Evolutionary conservation across 2,888 invertebrate species (phyloP), one percentile per base, ranked within the genome.

Genomic region (Apodemia hepburni): DNA sequence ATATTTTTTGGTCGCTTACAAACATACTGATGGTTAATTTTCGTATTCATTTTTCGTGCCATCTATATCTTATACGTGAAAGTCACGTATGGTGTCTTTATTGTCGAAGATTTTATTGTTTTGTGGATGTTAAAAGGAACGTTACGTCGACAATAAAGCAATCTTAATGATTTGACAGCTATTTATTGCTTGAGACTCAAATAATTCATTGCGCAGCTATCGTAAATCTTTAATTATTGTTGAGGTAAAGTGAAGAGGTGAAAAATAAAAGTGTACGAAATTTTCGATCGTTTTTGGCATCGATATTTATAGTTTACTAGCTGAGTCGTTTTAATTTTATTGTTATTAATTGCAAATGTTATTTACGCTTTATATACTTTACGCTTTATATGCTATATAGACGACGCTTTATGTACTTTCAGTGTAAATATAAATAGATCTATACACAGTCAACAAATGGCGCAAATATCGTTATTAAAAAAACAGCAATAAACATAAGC

Each of bases 101-200:
- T 74, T 72, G 77, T 74, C 67, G 66, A 69, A 73, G 76, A 74
- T 80, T 85, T 85, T 85, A 85, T 81, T 85, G 82, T 82, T 78
- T 78, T 73, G 27, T 54, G 54, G 54, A 54, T 27, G 57, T 57
- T n/a, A n/a, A 12, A 27, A 68, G 71, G 73, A 76, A 64, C 68
- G 61, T 63, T 65, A 63, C 68, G 71, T 29, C 57, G 15, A 54
- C 27, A 57, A 29, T 57, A 12, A 33, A 33, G 33, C 2, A 33
- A 9, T 38, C 38, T 57, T 57, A 57, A 57, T 57, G 57, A 57
- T 57, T 27, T 27, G 57, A 29, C 27, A 29, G 27, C 57, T 57
- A 57, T 57, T 57, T 57, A 57, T 57, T 57, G 57, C 57, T 57
- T 29, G 8, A 29, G 29, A n/a, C 57, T 27, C 57, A n/a, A 57